Evolutionary conservation across 1,140 invertebrate genomes (phyloP), one percentile per base, ranked within the genome.

Genomic region (Conopomorpha cramerella): DNA sequence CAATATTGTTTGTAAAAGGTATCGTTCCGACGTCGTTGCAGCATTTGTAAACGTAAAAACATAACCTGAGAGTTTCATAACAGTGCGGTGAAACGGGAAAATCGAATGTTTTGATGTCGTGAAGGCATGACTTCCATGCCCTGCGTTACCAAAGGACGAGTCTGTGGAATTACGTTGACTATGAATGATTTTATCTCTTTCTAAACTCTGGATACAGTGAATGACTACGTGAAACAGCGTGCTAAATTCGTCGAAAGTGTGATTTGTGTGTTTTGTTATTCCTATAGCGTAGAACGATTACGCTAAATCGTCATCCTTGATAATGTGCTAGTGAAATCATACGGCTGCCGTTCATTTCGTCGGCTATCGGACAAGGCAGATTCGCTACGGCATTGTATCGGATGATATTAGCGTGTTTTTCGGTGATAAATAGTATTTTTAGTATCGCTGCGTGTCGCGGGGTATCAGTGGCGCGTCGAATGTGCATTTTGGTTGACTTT

Each of bases 131-230:
- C 68, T 73, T 70, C 71, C 71, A 76, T 76, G 71, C 71, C 66
- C 71, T 73, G 71, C 63, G 71, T 68, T 67, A 70, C 64, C 63
- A 56, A 73, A 70, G 67, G 71, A 64, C 67, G 66, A 72, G 67
- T 46, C 47, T 45, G 53, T 51, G 64, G 51, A 54, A 72, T 72
- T 73, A 76, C 71, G 67, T 71, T 76, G 71, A 76, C 67, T 76
- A 76, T 76, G 71, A 76, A 76, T 76, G 71, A 72, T 71, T 76
- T 76, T 71, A 72, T 76, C 71, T 76, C 67, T 71, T 71, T 76
- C 71, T 72, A 72, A 68, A 71, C 64, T 71, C 49, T 50, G 64
- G 64, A 68, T 59, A 71, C 67, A 72, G 70, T 76, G 67, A 71
- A 72, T 71, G 67, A 68, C 66, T 60, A 67, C 68, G 67, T 71